phyloP scores from a whole-genome alignment of 2,888 invertebrate genomes.

The Hofmannophila pseudospretella region DNA sequence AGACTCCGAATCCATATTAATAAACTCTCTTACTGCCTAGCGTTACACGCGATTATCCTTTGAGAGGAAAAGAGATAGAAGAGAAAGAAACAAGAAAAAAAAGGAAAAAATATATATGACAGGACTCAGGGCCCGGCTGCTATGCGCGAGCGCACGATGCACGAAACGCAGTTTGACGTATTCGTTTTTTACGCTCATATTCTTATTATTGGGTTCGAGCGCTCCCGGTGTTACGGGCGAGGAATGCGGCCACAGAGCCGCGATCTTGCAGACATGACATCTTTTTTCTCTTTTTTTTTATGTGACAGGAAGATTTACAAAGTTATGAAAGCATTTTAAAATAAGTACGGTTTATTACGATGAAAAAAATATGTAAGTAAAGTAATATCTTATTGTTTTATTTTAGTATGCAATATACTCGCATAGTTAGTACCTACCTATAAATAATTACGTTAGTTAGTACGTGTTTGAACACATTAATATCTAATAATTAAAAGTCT shows the following conservation, averaged over 20 bases:
- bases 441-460: no score
- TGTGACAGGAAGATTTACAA: no score
- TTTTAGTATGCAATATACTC: no score
- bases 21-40: constrained; percentile 57
- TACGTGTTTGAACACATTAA: no score
- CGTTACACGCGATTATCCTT: constrained; percentile 69
- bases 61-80: constrained; percentile 43
- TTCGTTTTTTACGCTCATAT: constrained; percentile 72
- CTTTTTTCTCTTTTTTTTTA: neutral
- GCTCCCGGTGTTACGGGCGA: constrained; percentile 76
- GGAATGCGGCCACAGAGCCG: constrained; percentile 66
- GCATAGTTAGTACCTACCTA: no score
- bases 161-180: constrained; percentile 55
- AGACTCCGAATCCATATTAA: constrained; percentile 38
- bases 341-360: no score
- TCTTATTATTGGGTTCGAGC: constrained; percentile 72
- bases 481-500: no score
- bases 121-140: constrained; percentile 35
- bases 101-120: constrained; percentile 36
- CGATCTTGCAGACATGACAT: constrained; percentile 39
- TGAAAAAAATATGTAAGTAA: no score
- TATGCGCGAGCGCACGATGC: constrained; percentile 60
- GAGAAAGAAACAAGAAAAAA: constrained; percentile 29
- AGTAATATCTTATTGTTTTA: no score
- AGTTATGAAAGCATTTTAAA: no score